Conservation (phyloP, 2,797 vertebrate genomes). For the Gorsachius magnificus region DNA sequence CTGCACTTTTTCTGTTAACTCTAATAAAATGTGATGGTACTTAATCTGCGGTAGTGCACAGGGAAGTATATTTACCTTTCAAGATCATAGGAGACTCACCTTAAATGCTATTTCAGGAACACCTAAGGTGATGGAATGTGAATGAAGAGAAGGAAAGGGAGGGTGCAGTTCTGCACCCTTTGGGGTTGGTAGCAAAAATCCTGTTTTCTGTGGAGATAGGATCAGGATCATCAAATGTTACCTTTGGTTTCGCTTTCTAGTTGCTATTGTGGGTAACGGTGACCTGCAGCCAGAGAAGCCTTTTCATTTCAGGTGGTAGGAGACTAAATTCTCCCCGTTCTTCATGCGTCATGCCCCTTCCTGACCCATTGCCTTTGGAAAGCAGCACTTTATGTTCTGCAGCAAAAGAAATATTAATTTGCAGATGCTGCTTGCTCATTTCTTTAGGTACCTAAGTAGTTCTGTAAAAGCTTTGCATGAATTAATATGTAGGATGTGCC, state of each 20-base stretch:
- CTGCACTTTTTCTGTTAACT: neutral
- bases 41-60: neutral
- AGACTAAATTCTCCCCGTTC: neutral
- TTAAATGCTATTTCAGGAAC: neutral
- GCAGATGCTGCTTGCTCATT: neutral
- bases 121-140: neutral
- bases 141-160: neutral
- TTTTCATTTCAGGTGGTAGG: neutral
- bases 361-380: slow-evolving; percentile 19
- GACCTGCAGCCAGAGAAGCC: neutral
- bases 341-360: neutral
- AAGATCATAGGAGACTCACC: neutral
- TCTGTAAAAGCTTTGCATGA: neutral
- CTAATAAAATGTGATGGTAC: neutral
- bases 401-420: slow-evolving; percentile 18
- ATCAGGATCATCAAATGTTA: neutral
- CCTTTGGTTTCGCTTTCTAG: neutral
- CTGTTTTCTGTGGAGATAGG: neutral
- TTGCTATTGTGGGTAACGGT: neutral
- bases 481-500: slow-evolving; percentile 22
- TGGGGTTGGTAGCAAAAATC: neutral
- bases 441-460: neutral
- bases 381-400: neutral
- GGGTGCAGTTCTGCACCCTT: neutral
- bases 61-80: neutral